phyloP scores from a whole-genome alignment of 2,113 vertebrate genomes.

The Galbula dea region DNA sequence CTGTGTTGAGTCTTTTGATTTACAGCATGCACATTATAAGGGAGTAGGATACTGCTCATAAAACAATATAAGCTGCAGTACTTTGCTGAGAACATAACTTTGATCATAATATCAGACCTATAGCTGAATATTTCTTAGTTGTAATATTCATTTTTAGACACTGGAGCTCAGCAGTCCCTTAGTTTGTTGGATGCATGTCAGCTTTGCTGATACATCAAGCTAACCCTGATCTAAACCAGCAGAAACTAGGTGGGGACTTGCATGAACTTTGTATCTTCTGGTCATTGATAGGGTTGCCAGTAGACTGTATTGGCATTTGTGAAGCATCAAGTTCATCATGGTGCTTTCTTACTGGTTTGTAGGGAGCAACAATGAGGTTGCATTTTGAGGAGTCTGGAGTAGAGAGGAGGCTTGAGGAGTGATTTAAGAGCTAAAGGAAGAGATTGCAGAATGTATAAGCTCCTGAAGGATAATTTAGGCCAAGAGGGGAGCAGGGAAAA shows the following conservation, averaged over 20 bases:
- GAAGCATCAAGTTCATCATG: background rate
- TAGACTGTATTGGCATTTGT: accelerated
- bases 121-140: background rate
- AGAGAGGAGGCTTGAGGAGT: background rate
- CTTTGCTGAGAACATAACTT: background rate
- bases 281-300: background rate
- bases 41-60: background rate
- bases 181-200: background rate
- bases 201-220: background rate
- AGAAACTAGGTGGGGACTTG: background rate
- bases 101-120: background rate
- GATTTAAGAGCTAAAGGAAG: background rate
- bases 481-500: background rate
- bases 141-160: background rate
- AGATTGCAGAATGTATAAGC: background rate
- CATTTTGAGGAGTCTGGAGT: background rate
- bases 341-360: background rate
- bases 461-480: background rate
- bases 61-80: background rate
- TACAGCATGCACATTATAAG: background rate
- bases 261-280: background rate
- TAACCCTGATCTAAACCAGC: background rate
- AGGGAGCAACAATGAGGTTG: background rate
- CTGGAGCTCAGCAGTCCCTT: background rate
- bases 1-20: background rate